phyloP scores from a whole-genome alignment of 2,113 vertebrate genomes.

The Hemichromis elongatus region DNA sequence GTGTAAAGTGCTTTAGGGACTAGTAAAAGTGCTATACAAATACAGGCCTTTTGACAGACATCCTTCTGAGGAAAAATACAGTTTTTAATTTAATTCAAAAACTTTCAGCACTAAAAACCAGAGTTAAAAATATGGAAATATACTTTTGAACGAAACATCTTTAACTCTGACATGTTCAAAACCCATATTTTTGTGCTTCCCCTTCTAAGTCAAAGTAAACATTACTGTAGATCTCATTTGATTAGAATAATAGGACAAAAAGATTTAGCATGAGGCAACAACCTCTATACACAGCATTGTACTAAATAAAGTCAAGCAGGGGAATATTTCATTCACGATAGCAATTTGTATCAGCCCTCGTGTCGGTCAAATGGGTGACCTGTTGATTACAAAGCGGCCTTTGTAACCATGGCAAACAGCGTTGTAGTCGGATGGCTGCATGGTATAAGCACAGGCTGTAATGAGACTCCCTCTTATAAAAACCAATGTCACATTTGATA shows the following conservation, averaged over 20 bases:
- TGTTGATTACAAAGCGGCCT: not conserved
- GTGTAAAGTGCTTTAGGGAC: too few species aligned
- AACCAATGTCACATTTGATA: conserved; percentile 41
- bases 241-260: not conserved
- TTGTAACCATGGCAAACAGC: not conserved
- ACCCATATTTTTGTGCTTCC: not conserved
- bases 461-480: conserved; percentile 29
- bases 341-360: not conserved
- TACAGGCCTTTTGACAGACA: too few species aligned
- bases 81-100: not conserved
- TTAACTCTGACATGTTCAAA: not conserved
- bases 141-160: not conserved
- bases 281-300: not conserved
- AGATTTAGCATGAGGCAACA: too few species aligned
- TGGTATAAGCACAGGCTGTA: not conserved
- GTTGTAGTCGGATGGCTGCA: not conserved
- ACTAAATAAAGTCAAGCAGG: not conserved
- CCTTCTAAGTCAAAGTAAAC: not conserved
- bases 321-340: not conserved
- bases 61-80: not conserved
- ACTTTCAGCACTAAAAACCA: rapidly evolving
- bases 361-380: not conserved
- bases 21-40: too few species aligned
- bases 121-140: not conserved
- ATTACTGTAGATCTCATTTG: not conserved